These are phyloP conservation scores for Hybos culiciformis DNA, from an alignment of 2,888 invertebrate genomes.

Conservation along the genomic window DNA sequence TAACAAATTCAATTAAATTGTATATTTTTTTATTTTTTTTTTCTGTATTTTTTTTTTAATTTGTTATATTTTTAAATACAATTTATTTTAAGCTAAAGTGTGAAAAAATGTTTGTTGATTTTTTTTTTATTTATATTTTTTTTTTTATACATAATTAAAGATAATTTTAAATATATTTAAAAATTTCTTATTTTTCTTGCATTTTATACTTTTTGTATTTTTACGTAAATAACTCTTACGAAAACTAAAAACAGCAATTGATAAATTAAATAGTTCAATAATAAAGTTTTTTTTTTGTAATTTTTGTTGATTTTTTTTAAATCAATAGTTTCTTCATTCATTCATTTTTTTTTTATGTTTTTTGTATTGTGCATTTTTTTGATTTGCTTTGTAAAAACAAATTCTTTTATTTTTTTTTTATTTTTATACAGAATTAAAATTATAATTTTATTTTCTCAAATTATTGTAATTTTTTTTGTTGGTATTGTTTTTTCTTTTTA, in stretches of 20 bases:
- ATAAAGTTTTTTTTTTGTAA: constrained; percentile 12
- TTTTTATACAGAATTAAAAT: not conserved
- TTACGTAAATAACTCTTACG: constrained; percentile 27
- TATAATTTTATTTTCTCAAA: not conserved
- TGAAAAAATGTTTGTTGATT: constrained; percentile 34
- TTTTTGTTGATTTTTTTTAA: constrained; percentile 19
- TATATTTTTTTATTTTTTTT: constrained; percentile 26
- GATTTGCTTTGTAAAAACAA: not conserved
- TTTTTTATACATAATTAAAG: constrained; percentile 11
- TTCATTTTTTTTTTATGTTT: constrained; percentile 14
- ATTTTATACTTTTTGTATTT: constrained; percentile 20
- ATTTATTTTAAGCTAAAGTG: constrained; percentile 36
- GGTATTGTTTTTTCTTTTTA: not conserved
- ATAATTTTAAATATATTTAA: not conserved
- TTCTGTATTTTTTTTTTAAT: constrained; percentile 27
- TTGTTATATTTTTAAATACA: constrained; percentile 20
- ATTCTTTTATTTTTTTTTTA: not conserved
- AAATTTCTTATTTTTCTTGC: constrained; percentile 16
- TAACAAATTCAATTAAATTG: constrained; percentile 37
- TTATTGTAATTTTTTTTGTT: not conserved
- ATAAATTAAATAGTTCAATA: not conserved
- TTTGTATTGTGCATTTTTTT: constrained; percentile 12
- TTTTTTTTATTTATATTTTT: constrained; percentile 20
- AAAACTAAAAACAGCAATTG: constrained; percentile 23
- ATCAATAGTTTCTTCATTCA: constrained; percentile 6